phyloP scores from a whole-genome alignment of 2,797 vertebrate species.

The Mus caroli region DNA sequence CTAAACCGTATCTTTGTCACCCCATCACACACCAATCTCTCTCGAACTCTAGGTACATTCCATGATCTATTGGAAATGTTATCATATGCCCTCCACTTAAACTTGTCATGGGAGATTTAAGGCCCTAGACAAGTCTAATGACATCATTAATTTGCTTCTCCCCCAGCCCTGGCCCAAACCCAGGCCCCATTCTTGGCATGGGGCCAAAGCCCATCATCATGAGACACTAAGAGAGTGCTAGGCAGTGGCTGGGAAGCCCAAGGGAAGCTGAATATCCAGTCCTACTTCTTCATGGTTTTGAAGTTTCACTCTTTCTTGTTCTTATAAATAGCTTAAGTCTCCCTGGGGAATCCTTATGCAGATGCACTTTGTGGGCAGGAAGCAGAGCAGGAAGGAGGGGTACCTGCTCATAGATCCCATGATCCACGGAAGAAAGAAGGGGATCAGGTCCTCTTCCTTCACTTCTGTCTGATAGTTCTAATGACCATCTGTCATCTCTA shows the following conservation, averaged over 20 bases:
- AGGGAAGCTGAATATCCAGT: not conserved
- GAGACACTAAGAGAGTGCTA: slow-evolving; percentile 81
- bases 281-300: not conserved
- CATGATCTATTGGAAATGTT: slow-evolving; percentile 81
- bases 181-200: slow-evolving; percentile 80
- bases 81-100: slow-evolving; percentile 77
- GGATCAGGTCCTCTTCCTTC: not conserved
- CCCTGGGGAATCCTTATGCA: slow-evolving; percentile 14
- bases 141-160: slow-evolving; percentile 85
- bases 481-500: not conserved
- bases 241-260: slow-evolving; percentile 3
- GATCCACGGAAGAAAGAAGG: not conserved
- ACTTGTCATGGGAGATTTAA: slow-evolving; percentile 83
- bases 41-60: slow-evolving; percentile 3
- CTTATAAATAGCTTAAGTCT: not conserved
- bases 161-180: slow-evolving; percentile 79
- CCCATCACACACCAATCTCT: slow-evolving; percentile 64
- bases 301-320: slow-evolving; percentile 43
- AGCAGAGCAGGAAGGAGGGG: not conserved
- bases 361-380: not conserved
- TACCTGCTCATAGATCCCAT: not conserved
- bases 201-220: slow-evolving; percentile 77
- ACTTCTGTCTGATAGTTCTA: not conserved
- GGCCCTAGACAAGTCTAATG: slow-evolving; percentile 83
- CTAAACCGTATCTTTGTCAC: not conserved